Evolutionary conservation across 2,888 invertebrate genomes (phyloP).

Genomic region (Epistrophe eligans): DNA sequence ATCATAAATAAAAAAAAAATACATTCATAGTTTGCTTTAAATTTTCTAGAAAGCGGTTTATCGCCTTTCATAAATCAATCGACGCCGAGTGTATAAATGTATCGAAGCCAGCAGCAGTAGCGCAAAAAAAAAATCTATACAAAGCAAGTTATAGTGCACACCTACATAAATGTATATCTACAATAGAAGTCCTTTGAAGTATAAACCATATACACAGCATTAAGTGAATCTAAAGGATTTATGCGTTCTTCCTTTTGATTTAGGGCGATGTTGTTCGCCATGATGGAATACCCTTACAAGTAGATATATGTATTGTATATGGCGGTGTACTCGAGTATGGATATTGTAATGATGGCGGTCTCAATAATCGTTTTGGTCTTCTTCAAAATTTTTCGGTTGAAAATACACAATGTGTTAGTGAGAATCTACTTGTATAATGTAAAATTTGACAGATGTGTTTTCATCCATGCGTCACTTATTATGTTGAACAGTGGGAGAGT

Average conservation of each 20-base stretch:
- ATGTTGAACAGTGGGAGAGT: not conserved
- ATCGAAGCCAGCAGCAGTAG: not conserved
- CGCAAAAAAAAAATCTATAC: not conserved
- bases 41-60: no score
- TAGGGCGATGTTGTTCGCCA: slow-evolving; percentile 1
- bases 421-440: slow-evolving; percentile 3
- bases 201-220: slow-evolving; percentile 9
- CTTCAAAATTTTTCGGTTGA: not conserved
- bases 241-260: slow-evolving; percentile 16
- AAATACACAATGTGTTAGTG: not conserved
- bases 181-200: slow-evolving; percentile 28
- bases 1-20: no score
- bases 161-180: not conserved
- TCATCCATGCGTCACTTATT: not conserved
- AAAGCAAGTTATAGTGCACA: not conserved
- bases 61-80: not conserved
- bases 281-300: not conserved
- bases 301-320: not conserved
- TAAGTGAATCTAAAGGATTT: slow-evolving; percentile 22
- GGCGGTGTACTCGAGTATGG: not conserved
- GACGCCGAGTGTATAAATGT: not conserved
- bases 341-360: not conserved
- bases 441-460: slow-evolving; percentile 4
- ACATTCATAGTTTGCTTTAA: no score
- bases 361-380: not conserved